Percentiles rank a stretch among this genome's conserved stretches.
Evolutionary conservation across 1,140 invertebrate species (phyloP).

Genomic region (Harlomillsia oculata): DNA sequence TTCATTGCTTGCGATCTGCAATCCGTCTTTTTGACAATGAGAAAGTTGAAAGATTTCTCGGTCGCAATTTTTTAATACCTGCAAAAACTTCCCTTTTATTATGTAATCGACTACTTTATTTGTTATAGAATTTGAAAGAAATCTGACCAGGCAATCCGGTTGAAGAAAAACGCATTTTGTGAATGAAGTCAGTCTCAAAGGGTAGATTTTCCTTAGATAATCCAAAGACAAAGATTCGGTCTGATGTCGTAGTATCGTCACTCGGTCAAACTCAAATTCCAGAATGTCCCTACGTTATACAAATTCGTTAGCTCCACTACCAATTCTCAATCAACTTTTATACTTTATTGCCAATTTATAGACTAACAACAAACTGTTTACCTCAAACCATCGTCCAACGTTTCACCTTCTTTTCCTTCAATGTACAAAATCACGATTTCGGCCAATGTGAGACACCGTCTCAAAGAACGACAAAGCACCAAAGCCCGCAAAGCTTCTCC

Average conservation of each 20-base stretch:
- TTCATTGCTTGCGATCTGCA: no score
- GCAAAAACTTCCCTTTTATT: no score
- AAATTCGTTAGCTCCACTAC: no score
- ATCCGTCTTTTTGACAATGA: no score
- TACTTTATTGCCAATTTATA: conserved; percentile 3
- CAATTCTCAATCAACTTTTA: no score
- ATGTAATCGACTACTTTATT: not conserved
- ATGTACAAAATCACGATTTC: not conserved
- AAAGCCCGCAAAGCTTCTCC: not conserved
- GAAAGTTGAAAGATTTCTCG: no score
- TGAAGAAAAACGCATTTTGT: conserved; percentile 1
- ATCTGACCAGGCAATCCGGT: not conserved
- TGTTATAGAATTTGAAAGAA: not conserved
- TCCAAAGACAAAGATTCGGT: not conserved
- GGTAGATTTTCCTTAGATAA: not conserved
- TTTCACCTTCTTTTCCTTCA: not conserved
- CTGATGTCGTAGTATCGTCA: not conserved
- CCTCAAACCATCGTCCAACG: not conserved
- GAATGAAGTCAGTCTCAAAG: not conserved
- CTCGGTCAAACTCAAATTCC: no score
- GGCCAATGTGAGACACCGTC: not conserved
- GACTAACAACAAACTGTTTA: not conserved
- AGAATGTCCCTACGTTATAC: no score
- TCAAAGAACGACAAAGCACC: not conserved
- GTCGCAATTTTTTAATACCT: conserved; percentile 2